Evolutionary conservation across 2,113 vertebrate species (phyloP).

Genomic region (Sarotherodon lohbergeri): DNA sequence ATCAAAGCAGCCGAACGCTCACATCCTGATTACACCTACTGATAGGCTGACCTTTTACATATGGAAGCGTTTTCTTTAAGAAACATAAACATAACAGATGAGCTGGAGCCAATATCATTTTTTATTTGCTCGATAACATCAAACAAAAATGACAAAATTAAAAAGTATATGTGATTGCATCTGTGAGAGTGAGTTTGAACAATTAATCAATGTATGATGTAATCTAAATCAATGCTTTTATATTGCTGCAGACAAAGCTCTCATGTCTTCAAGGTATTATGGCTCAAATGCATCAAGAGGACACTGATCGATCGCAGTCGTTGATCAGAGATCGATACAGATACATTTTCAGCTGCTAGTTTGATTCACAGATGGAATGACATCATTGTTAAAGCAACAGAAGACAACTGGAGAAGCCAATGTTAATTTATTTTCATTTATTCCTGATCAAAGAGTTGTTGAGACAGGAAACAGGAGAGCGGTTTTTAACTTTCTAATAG

Average conservation of each 20-base stretch:
- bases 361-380: background rate
- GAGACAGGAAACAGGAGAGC: background rate
- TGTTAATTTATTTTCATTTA: background rate
- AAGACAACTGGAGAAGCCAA: background rate
- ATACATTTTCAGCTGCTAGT: background rate
- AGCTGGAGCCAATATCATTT: background rate
- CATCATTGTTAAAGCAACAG: background rate
- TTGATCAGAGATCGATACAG: background rate
- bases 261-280: background rate
- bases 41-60: background rate
- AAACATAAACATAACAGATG: background rate
- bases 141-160: background rate
- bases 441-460: background rate
- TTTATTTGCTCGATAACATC: background rate
- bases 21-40: background rate
- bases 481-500: background rate
- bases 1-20: background rate
- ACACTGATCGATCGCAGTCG: background rate
- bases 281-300: background rate
- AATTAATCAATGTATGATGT: background rate
- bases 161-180: background rate
- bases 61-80: background rate
- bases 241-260: background rate
- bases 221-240: slow-evolving; percentile 1
- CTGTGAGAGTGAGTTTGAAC: background rate